Evolutionary conservation across 1,140 invertebrate species (phyloP), one percentile per base, ranked within the genome.

Genomic region (Drosophila albomicans): DNA sequence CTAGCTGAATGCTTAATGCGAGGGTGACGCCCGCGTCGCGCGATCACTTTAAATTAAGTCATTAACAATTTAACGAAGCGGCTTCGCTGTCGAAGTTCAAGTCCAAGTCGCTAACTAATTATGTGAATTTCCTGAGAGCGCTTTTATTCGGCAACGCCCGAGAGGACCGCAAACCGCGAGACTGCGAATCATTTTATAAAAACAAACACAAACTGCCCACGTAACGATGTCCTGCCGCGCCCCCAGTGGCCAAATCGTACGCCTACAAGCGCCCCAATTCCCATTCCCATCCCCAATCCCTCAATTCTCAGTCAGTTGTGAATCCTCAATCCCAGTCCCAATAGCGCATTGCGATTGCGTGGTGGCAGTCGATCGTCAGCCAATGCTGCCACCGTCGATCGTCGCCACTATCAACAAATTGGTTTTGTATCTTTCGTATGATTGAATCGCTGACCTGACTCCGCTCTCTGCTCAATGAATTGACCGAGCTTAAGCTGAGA

Each of bases 1-100:
- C 48, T 59, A 75, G 54, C 52, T 16, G 35, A 59, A 51, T 57
- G 66, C 62, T 28, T 38, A 59, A 51, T 57, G 66, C 62, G 63
- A 48, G 65, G 59, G 54, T 43, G 54, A 81, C 82, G 69, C 82
- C 78, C 82, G 78, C 82, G 74, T 65, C 75, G 78, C 79, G 71
- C 82, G 71, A 81, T 52, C 80, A 69, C 80, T 38, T 91, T 91
- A 87, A 91, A 91, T 91, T 87, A 91, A 91, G 87, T 84, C 87
- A 91, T 91, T 91, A 91, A 91, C 84, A 84, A 87, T 89, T 89
- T 89, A 89, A 81, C 85, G 81, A 85, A 85, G 72, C 58, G 49
- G 49, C 74, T 71, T 49, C 6, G 51, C 51, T 45, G 65, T 74
- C 59, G 54, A 64, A 63, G 64, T 61, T 70, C 62, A 15, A 62